Evolutionary conservation across 1,140 invertebrate species (phyloP).

Genomic region (Lithobius niger): DNA sequence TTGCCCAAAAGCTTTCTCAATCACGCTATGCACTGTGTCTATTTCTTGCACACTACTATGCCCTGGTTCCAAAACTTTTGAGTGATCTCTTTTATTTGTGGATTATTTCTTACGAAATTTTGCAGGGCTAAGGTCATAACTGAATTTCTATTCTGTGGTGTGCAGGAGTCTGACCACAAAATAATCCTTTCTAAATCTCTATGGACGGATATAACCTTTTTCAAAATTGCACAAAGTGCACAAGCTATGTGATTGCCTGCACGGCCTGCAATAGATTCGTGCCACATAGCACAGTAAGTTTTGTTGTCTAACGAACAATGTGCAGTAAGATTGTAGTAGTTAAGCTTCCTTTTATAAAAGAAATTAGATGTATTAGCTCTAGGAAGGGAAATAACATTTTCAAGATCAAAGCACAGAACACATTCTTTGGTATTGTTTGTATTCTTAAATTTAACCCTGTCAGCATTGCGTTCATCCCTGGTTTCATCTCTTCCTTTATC

Average conservation of each 20-base stretch:
- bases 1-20: conserved; percentile 13
- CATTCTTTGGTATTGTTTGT: not conserved
- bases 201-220: conserved; percentile 8
- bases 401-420: not conserved
- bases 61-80: conserved; percentile 17
- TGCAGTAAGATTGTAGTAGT: conserved; percentile 17
- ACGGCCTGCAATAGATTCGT: conserved; percentile 14
- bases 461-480: not conserved
- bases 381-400: not conserved
- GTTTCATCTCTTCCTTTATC: not conserved
- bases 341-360: not conserved
- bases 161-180: conserved; percentile 13
- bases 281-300: conserved; percentile 16
- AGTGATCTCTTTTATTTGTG: conserved; percentile 8
- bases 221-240: conserved; percentile 13
- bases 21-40: conserved; percentile 15
- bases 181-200: conserved; percentile 9
- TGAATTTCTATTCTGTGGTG: conserved; percentile 13
- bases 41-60: conserved; percentile 18
- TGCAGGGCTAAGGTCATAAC: conserved; percentile 8
- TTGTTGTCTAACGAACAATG: conserved; percentile 14
- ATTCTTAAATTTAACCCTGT: not conserved
- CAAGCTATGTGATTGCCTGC: conserved; percentile 19
- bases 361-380: too few species aligned
- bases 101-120: conserved; percentile 10